Evolutionary conservation across 2,888 invertebrate species (phyloP), one percentile per base, ranked within the genome.

Genomic region (Noctua comes): DNA sequence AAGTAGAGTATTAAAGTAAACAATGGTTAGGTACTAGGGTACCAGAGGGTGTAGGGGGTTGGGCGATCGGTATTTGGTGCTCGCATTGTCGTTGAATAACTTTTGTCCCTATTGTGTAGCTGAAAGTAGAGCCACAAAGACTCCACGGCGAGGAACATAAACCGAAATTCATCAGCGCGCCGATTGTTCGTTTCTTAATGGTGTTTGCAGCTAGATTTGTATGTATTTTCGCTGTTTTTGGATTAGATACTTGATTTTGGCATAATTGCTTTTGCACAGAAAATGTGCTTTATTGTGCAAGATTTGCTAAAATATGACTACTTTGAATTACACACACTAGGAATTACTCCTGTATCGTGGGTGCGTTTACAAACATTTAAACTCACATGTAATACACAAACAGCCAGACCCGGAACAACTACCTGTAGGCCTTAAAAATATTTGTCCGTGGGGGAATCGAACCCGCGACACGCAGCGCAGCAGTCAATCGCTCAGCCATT

Each of bases 51-150:
- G 92, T 93, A 92, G 91, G 92, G 90, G 90, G 92, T 94, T 93
- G 94, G 94, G 93, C 96, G 97, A 96, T 97, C 96, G 97, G 97
- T 97, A 97, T 97, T 97, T 96, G 96, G 97, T 96, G 96, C 95
- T 96, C 96, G 96, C 95, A 97, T 96, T 97, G 97, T 97, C 96
- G 96, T 95, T 95, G 96, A 96, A 96, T 96, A 97, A 97, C 97
- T 97, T 97, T 97, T 97, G 97, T 97, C 96, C 97, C 97, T 95
- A 97, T 97, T 97, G 96, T 97, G 96, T 95, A 88, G 95, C 94
- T 94, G 95, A 95, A 96, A 96, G 95, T 95, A 95, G 94, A 95
- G 94, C 95, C 96, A 96, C 97, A 96, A 97, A 96, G 97, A 96
- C 95, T 95, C 93, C 90, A 91, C 93, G 92, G 94, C 93, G 95